phyloP scores from a whole-genome alignment of 2,888 invertebrate genomes.

The Noctua janthina region DNA sequence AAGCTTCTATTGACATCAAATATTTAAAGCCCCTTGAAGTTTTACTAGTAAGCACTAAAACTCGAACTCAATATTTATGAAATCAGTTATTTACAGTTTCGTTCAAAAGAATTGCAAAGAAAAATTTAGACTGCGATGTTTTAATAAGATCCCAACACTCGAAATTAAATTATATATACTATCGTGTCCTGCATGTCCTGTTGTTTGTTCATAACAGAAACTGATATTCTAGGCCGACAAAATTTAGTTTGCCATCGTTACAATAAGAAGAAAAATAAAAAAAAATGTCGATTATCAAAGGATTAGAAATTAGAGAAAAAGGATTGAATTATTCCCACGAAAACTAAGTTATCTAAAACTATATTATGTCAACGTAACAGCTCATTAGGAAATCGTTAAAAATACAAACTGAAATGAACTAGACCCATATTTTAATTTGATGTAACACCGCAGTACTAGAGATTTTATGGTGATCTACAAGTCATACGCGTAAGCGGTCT shows the following conservation, averaged over 20 bases:
- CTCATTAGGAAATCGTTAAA: constrained; percentile 55
- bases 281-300: background rate
- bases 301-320: too few species aligned
- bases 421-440: constrained; percentile 82
- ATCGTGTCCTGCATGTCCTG: background rate
- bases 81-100: constrained; percentile 26
- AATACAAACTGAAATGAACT: constrained; percentile 74
- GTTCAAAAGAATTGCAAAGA: constrained; percentile 8
- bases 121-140: constrained; percentile 1
- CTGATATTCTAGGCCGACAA: background rate
- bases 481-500: constrained; percentile 38
- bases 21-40: constrained; percentile 13
- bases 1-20: constrained; percentile 14
- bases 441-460: constrained; percentile 73
- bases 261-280: background rate
- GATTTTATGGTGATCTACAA: constrained; percentile 65
- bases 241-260: background rate
- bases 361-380: constrained; percentile 31
- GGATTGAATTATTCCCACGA: background rate
- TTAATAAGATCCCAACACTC: background rate
- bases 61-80: background rate
- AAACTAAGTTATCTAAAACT: constrained; percentile 16
- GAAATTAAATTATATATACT: background rate
- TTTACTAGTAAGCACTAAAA: constrained; percentile 14
- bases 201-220: background rate